Evolutionary conservation across 92 coral and sea anemone species (phyloP).

Genomic region (Bergia sp.): DNA sequence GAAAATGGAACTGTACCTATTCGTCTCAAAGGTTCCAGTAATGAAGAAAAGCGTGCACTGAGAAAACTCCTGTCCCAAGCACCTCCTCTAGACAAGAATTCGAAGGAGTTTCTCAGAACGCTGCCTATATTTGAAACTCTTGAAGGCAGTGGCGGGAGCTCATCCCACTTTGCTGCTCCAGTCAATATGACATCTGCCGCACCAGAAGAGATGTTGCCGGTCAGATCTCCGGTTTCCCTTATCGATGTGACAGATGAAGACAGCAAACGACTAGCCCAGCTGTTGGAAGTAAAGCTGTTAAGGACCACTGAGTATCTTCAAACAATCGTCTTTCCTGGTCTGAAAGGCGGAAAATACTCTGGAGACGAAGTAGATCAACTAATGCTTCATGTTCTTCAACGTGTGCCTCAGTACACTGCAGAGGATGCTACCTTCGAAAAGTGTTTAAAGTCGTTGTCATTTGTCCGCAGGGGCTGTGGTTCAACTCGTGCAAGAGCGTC

Average conservation of each 20-base stretch:
- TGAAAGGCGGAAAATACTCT: conserved; percentile 47
- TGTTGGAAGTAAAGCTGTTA: conserved; percentile 46
- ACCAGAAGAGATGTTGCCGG: conserved; percentile 50
- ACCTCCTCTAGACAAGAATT: neutral
- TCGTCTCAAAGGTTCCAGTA: neutral
- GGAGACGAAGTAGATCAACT: conserved; percentile 56
- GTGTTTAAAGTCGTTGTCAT: conserved; percentile 41
- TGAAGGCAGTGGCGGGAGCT: conserved; percentile 22
- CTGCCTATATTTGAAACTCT: conserved; percentile 68
- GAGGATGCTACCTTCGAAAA: conserved; percentile 30
- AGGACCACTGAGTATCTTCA: conserved; percentile 43
- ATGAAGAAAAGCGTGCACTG: conserved; percentile 51
- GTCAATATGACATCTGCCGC: conserved; percentile 44
- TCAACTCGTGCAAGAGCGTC: conserved; percentile 43
- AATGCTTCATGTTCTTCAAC: conserved; percentile 49
- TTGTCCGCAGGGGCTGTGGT: conserved; percentile 46
- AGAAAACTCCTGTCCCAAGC: conserved; percentile 58
- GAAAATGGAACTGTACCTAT: neutral
- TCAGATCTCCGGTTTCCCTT: conserved; percentile 38
- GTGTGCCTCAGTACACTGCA: conserved; percentile 6
- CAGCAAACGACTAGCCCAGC: conserved; percentile 54
- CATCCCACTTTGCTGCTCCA: conserved; percentile 59
- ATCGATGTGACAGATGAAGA: conserved; percentile 50
- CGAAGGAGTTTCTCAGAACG: conserved; percentile 27
- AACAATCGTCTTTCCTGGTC: conserved; percentile 55